Conservation (phyloP, 2,113 vertebrate genomes). For the Pygoscelis antarcticus region DNA sequence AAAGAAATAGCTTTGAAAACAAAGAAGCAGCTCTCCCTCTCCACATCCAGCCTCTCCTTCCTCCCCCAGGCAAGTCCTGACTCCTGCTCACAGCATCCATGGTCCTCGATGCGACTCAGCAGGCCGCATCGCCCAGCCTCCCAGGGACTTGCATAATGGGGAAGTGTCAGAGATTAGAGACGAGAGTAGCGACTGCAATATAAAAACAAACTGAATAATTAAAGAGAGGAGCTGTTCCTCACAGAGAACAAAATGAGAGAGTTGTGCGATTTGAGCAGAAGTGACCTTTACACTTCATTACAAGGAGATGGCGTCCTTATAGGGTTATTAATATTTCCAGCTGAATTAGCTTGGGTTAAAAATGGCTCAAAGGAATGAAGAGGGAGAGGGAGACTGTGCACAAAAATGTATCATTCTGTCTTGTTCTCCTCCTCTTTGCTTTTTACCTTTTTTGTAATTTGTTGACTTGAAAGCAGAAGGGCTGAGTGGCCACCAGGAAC, state of each 20-base stretch:
- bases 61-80: neutral
- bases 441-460: neutral
- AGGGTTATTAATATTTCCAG: constrained; percentile 55
- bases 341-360: constrained; percentile 63
- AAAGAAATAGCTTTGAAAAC: neutral
- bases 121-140: neutral
- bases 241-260: constrained; percentile 52
- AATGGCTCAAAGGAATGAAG: constrained; percentile 49
- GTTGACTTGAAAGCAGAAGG: constrained; percentile 18
- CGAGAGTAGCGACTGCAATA: constrained; percentile 6
- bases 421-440: constrained; percentile 28
- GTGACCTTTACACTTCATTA: constrained; percentile 68
- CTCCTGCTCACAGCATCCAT: neutral
- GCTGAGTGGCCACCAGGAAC: neutral
- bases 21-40: neutral
- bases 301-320: constrained; percentile 34
- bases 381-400: neutral
- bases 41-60: neutral
- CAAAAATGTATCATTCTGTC: constrained; percentile 47
- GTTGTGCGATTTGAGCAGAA: constrained; percentile 57
- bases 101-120: neutral
- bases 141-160: neutral
- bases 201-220: constrained; percentile 62
- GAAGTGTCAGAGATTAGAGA: constrained; percentile 37
- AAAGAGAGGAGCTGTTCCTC: constrained; percentile 28